Conservation (phyloP, 2,113 vertebrate species). For the Alces alces region DNA sequence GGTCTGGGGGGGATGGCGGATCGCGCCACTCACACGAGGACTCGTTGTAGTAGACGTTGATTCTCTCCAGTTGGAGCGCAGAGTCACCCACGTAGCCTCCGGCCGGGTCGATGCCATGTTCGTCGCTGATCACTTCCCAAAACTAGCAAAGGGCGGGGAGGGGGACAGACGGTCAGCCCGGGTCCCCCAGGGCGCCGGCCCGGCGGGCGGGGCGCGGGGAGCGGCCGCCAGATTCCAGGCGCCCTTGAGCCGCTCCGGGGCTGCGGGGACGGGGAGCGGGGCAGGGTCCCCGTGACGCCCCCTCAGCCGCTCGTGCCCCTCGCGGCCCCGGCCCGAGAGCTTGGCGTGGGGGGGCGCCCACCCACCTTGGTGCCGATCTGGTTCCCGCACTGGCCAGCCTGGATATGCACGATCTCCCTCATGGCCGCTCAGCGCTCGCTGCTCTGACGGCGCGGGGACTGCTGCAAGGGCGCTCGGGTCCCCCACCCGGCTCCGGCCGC, state of each 20-base stretch:
- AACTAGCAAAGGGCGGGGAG: conserved; percentile 78
- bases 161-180: not conserved
- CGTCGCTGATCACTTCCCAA: conserved; percentile 97
- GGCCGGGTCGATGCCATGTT: conserved; percentile 91
- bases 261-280: not conserved
- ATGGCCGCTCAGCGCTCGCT: conserved; percentile 70
- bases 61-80: conserved; percentile 90
- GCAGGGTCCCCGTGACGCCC: not conserved
- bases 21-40: conserved; percentile 88
- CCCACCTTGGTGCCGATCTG: conserved; percentile 94
- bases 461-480: fast-evolving
- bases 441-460: not conserved
- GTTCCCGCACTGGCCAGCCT: conserved; percentile 95
- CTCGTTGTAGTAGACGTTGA: conserved; percentile 95
- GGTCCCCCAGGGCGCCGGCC: too few species aligned
- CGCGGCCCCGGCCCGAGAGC: not conserved
- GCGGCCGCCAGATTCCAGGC: not conserved
- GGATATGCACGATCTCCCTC: conserved; percentile 96
- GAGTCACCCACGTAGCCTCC: conserved; percentile 93
- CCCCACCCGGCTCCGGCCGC: not conserved
- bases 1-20: not conserved
- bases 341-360: not conserved
- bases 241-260: not conserved
- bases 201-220: not conserved
- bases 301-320: not conserved